Conservation (phyloP, 2,113 vertebrate species). For the Oophaga pumilio region DNA sequence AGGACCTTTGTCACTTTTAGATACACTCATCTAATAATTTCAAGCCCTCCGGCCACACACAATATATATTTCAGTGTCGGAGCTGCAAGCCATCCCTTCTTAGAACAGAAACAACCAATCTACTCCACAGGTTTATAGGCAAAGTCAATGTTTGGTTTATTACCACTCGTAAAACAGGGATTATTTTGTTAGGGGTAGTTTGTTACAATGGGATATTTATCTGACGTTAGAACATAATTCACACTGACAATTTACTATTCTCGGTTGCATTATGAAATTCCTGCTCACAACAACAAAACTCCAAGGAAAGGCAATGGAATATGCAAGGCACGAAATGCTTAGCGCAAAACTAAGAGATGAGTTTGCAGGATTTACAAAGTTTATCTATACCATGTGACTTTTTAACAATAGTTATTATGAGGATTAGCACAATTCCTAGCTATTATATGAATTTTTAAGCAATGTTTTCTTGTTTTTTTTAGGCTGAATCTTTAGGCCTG, state of each 20-base stretch:
- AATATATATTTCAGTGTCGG: neutral
- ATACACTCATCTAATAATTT: too few relatives aligned
- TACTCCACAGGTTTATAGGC: neutral
- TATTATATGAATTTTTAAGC: too few relatives aligned
- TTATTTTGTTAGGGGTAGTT: constrained; percentile 1
- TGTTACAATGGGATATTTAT: neutral
- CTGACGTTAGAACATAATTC: neutral
- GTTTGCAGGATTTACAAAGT: neutral
- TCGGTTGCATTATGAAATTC: constrained; percentile 3
- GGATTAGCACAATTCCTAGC: too few relatives aligned
- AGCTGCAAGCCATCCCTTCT: neutral
- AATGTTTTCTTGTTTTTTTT: too few relatives aligned
- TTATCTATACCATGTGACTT: too few relatives aligned
- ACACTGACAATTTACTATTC: neutral
- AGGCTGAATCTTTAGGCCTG: too few relatives aligned
- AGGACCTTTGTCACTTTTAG: too few relatives aligned
- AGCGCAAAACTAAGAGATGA: neutral
- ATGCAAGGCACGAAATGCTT: neutral
- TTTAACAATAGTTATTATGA: too few relatives aligned
- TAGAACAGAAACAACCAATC: neutral
- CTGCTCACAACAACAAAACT: neutral
- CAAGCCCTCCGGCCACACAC: too few relatives aligned
- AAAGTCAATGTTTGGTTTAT: neutral
- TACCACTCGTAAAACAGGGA: neutral
- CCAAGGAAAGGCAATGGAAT: neutral